Evolutionary conservation across 2,888 invertebrate species (phyloP).

Genomic region (Pristionchus exspectatus): DNA sequence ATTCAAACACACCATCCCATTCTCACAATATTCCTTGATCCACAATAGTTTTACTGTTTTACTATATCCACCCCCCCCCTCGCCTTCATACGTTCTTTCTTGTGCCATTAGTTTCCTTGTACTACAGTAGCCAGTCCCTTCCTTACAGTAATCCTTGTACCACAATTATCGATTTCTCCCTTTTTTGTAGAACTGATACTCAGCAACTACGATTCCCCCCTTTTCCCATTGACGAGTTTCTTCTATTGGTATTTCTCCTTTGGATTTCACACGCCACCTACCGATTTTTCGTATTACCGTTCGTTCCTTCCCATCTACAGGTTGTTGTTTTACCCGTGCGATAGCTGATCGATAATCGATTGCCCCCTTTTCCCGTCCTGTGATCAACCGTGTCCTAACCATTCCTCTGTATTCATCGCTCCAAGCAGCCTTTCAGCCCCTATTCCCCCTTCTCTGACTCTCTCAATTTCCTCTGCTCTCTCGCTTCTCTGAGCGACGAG

Average conservation of each 20-base stretch:
- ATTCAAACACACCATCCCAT: too few species aligned
- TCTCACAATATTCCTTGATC: not conserved
- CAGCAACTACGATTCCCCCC: not conserved
- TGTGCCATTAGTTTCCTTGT: not conserved
- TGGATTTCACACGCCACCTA: not conserved
- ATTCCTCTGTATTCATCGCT: conserved; percentile 42
- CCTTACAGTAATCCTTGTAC: not conserved
- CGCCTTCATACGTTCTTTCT: not conserved
- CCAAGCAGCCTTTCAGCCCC: conserved; percentile 6
- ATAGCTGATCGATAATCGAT: conserved; percentile 25
- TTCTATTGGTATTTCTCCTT: not conserved
- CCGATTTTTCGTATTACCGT: conserved; percentile 11
- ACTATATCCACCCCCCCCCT: not conserved
- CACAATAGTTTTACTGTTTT: not conserved
- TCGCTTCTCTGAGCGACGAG: too few species aligned
- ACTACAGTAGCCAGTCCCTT: not conserved
- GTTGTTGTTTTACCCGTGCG: conserved; percentile 37
- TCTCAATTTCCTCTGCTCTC: too few species aligned
- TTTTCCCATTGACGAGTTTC: not conserved
- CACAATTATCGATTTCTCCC: not conserved
- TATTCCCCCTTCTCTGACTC: not conserved
- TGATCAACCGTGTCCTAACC: conserved; percentile 45
- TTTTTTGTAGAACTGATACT: conserved; percentile 23
- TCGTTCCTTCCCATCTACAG: not conserved
- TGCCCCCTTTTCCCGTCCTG: conserved; percentile 31